phyloP scores from a whole-genome alignment of 2,888 invertebrate species.

The Nemurella pictetii region DNA sequence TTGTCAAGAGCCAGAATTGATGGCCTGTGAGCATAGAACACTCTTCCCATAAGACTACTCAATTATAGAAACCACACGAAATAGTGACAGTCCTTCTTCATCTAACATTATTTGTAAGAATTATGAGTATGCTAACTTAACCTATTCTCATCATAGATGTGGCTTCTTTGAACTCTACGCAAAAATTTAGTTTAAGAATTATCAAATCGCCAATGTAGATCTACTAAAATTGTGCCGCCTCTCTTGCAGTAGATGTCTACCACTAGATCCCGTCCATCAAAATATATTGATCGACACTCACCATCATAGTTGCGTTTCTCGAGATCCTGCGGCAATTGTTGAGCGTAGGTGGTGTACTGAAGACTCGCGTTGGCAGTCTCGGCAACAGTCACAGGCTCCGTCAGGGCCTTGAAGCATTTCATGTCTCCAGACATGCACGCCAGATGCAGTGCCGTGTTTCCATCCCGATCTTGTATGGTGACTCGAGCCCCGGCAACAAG shows the following conservation, averaged over 20 bases:
- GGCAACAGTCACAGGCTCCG: constrained; percentile 63
- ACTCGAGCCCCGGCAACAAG: constrained; percentile 76
- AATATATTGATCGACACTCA: constrained; percentile 55
- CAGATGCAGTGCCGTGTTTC: constrained; percentile 86
- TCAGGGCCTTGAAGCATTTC: constrained; percentile 72
- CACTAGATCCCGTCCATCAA: constrained; percentile 5
- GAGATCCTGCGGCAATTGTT: constrained; percentile 61
- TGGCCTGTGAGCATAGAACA: too few species aligned
- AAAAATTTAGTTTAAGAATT: too few species aligned
- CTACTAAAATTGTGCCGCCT: too few species aligned
- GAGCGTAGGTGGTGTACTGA: constrained; percentile 44
- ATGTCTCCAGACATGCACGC: constrained; percentile 73
- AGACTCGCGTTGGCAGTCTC: constrained; percentile 51
- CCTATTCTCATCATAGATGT: too few species aligned
- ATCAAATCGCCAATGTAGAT: too few species aligned
- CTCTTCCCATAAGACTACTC: too few species aligned
- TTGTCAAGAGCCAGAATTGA: too few species aligned
- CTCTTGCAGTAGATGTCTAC: neutral
- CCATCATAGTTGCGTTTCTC: constrained; percentile 86
- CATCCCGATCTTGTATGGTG: constrained; percentile 68
- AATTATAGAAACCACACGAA: too few species aligned
- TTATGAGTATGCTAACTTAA: too few species aligned
- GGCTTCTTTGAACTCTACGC: too few species aligned
- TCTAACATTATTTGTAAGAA: too few species aligned
- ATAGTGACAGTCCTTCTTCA: too few species aligned